Conservation (phyloP, 2,888 invertebrate genomes). For the Cremastinae sp. region DNA sequence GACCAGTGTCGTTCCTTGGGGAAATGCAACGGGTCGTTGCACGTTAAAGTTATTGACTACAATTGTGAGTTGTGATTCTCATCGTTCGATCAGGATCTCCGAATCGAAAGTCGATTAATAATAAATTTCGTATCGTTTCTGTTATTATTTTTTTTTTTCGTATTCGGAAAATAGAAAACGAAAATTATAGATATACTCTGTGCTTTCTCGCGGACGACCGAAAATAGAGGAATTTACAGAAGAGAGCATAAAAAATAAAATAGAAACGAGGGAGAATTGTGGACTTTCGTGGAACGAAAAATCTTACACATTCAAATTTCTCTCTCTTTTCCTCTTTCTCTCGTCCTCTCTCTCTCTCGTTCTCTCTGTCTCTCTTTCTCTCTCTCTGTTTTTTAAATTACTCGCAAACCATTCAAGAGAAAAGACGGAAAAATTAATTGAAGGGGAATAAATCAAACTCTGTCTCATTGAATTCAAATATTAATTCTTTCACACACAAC, state of each 20-base stretch:
- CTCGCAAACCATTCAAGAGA: conserved; percentile 65
- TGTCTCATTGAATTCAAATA: conserved; percentile 62
- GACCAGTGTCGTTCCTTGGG: conserved; percentile 45
- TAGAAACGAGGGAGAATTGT: conserved; percentile 4
- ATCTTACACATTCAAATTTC: background rate
- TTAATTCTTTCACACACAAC: conserved; percentile 71
- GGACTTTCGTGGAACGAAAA: background rate
- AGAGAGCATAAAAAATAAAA: background rate
- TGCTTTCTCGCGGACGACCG: background rate
- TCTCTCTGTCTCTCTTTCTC: conserved; percentile 14
- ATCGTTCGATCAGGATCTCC: conserved; percentile 40
- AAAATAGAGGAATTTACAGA: background rate
- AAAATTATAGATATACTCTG: conserved; percentile 3
- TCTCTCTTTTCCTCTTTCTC: background rate
- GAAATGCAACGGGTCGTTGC: conserved; percentile 57
- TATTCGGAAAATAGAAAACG: conserved; percentile 9
- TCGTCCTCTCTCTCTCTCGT: background rate
- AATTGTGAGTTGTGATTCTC: conserved; percentile 65
- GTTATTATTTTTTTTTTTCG: too few species aligned
- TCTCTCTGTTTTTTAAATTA: conserved; percentile 39
- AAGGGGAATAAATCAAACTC: conserved; percentile 49
- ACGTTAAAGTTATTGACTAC: conserved; percentile 69
- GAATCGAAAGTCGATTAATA: conserved; percentile 43
- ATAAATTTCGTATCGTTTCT: background rate
- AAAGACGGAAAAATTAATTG: conserved; percentile 17